Evolutionary conservation across 2,113 vertebrate species (phyloP).

Genomic region (Apteryx owenii): DNA sequence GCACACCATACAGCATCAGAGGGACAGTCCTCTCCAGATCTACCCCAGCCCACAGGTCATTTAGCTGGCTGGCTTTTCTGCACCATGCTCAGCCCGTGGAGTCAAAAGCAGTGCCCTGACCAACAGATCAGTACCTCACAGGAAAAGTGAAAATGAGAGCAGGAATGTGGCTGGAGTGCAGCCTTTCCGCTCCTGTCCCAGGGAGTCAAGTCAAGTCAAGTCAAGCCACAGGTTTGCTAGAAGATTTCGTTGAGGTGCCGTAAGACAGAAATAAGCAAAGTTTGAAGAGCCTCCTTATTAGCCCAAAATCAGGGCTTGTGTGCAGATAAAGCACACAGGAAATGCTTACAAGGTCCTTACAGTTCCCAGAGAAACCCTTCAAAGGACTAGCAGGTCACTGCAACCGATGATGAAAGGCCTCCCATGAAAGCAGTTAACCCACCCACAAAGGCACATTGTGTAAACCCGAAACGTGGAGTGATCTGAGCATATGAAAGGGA

Average conservation of each 20-base stretch:
- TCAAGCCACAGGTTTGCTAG: neutral
- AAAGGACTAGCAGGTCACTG: neutral
- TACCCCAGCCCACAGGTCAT: too few species aligned
- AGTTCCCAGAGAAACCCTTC: neutral
- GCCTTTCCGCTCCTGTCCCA: neutral
- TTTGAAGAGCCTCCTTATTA: neutral
- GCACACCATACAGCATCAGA: too few species aligned
- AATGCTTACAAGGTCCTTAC: neutral
- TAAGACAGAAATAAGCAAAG: neutral
- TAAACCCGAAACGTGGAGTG: neutral
- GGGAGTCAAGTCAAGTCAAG: neutral
- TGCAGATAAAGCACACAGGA: neutral
- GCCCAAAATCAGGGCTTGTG: neutral
- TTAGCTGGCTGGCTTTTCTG: too few species aligned
- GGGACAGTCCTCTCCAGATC: too few species aligned
- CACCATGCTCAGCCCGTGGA: neutral
- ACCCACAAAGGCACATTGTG: neutral
- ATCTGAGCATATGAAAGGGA: neutral
- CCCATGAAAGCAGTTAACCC: neutral
- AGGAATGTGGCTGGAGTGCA: neutral
- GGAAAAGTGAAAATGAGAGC: neutral
- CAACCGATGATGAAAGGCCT: neutral
- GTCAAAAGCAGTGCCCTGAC: neutral
- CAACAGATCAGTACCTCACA: neutral
- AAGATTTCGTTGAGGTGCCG: neutral